A percentile compares a stretch with the other conserved stretches of the same genome.
These are phyloP conservation scores for Pseudobourletiella spinata DNA, from an alignment of 1,140 invertebrate genomes.

Conservation along the genomic window DNA sequence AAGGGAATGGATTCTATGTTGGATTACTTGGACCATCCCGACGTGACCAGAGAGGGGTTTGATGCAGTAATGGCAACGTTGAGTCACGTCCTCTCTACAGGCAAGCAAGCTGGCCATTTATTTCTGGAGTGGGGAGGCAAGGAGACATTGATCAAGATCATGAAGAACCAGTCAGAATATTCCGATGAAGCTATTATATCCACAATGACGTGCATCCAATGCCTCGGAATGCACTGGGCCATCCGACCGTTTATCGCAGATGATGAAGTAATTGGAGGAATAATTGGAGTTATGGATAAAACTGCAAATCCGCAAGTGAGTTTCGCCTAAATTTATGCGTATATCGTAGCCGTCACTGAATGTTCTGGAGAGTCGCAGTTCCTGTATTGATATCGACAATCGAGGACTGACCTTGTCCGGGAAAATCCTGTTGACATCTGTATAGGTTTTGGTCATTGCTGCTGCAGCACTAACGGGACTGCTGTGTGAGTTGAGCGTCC, in stretches of 20 bases:
- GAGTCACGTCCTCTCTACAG: not conserved
- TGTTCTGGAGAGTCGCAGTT: not conserved
- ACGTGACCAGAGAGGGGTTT: not conserved
- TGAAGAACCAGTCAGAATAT: constrained; percentile 3
- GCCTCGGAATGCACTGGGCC: not conserved
- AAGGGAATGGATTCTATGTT: constrained; percentile 11
- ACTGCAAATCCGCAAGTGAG: constrained; percentile 15
- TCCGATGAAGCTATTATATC: constrained; percentile 19
- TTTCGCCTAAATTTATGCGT: not conserved
- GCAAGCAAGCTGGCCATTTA: constrained; percentile 11
- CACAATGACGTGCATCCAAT: constrained; percentile 13
- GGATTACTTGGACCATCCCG: not conserved
- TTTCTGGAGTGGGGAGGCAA: not conserved
- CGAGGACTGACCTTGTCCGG: not conserved
- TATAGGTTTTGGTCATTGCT: constrained; percentile 11
- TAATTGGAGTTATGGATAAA: not conserved
- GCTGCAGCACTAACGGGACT: constrained; percentile 16
- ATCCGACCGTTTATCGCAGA: not conserved
- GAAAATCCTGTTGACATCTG: not conserved
- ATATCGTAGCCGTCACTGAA: not conserved
- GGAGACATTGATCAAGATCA: constrained; percentile 10
- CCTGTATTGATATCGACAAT: not conserved
- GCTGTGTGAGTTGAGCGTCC: constrained; percentile 4
- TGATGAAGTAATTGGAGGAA: constrained; percentile 1
- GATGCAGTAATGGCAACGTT: not conserved